Evolutionary conservation across 2,888 invertebrate genomes (phyloP).

Genomic region (Hesperia comma): DNA sequence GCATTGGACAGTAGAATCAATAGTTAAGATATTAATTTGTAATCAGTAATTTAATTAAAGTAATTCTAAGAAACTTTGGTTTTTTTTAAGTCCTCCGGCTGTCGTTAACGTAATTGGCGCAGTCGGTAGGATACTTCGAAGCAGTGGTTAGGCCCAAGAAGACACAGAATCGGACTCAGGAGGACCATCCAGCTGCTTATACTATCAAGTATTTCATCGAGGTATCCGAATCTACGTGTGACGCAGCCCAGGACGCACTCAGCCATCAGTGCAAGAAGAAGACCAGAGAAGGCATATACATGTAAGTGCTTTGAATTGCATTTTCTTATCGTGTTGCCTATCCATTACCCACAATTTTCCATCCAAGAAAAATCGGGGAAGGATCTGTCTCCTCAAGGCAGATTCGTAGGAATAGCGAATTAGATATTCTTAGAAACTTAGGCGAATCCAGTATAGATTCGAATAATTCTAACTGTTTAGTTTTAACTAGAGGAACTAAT

Average conservation of each 20-base stretch:
- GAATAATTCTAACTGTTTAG: too few species aligned
- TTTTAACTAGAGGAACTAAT: too few species aligned
- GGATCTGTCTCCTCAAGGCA: slow-evolving; percentile 25
- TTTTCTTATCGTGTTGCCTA: too few species aligned
- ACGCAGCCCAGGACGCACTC: background rate
- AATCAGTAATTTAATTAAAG: background rate
- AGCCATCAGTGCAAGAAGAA: slow-evolving; percentile 11
- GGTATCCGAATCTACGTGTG: background rate
- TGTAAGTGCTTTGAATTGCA: too few species aligned
- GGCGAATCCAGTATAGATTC: slow-evolving; percentile 14
- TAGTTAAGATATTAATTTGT: too few species aligned
- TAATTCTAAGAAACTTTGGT: background rate
- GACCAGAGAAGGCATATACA: slow-evolving; percentile 26
- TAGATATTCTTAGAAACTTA: slow-evolving; percentile 19
- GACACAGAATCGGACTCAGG: slow-evolving; percentile 12
- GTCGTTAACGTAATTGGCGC: slow-evolving; percentile 10
- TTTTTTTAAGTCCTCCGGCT: slow-evolving; percentile 22
- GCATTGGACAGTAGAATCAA: too few species aligned
- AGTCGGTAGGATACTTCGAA: too few species aligned
- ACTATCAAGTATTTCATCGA: slow-evolving; percentile 26
- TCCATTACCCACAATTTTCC: slow-evolving; percentile 22
- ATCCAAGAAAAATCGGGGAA: slow-evolving; percentile 24
- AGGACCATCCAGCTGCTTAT: slow-evolving; percentile 21
- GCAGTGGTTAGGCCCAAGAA: too few species aligned
- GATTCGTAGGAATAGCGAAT: slow-evolving; percentile 11